Conservation (phyloP, 2,113 vertebrate genomes). For the Bubalus kerabau region DNA sequence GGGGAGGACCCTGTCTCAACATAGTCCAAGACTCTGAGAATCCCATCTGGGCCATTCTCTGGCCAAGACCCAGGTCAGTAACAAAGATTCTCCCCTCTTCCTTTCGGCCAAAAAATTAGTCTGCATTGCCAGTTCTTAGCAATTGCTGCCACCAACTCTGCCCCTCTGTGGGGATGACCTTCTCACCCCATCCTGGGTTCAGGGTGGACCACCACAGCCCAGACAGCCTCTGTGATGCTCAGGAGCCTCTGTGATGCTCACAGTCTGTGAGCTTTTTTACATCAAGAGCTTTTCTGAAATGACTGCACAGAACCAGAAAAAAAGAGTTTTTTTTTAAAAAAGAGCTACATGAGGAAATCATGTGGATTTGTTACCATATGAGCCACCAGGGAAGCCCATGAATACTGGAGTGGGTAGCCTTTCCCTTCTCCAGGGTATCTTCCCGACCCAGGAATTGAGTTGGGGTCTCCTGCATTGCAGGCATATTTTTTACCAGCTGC, state of each 20-base stretch:
- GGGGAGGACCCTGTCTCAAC: neutral
- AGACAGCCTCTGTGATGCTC: neutral
- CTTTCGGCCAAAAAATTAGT: neutral
- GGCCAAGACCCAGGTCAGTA: neutral
- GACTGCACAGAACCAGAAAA: neutral
- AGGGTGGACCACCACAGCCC: no score
- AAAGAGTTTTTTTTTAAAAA: neutral
- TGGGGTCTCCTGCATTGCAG: neutral
- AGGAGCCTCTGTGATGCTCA: neutral
- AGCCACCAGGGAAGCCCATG: neutral
- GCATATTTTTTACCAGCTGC: neutral
- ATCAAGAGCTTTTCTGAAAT: neutral
- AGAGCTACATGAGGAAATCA: neutral
- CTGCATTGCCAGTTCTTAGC: neutral
- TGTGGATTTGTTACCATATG: neutral
- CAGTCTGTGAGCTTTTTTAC: neutral
- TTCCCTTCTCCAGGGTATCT: neutral
- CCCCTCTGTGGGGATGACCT: neutral
- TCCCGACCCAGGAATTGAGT: neutral
- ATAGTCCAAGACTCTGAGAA: neutral
- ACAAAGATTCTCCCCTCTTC: neutral
- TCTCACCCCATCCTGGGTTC: neutral
- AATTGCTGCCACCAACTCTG: neutral
- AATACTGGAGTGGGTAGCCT: neutral
- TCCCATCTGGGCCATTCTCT: neutral